Evolutionary conservation across 2,113 vertebrate genomes (phyloP).

Genomic region (Cariama cristata): DNA sequence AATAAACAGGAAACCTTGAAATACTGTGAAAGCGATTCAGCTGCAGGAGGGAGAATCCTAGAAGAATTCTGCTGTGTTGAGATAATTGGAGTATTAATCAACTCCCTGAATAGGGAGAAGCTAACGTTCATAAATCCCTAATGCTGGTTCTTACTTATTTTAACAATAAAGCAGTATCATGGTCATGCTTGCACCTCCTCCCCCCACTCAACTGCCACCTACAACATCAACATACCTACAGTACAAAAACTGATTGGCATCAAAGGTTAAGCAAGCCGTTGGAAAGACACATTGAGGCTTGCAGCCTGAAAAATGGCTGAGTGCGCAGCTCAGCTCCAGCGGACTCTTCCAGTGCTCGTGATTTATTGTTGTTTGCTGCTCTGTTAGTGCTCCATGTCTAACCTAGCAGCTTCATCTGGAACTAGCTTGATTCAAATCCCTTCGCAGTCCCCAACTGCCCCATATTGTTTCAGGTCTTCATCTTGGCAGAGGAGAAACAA

Average conservation of each 20-base stretch:
- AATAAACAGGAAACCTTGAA: constrained; percentile 47
- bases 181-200: rapidly evolving
- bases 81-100: constrained; percentile 65
- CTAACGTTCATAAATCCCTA: constrained; percentile 29
- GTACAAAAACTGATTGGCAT: neutral
- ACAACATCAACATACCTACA: neutral
- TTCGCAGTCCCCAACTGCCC: constrained; percentile 4
- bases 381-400: neutral
- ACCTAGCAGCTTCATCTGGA: neutral
- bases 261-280: neutral
- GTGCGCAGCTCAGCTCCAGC: neutral
- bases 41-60: constrained; percentile 36
- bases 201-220: neutral
- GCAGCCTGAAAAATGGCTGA: neutral
- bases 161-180: neutral
- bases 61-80: constrained; percentile 35
- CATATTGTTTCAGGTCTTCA: neutral
- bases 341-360: neutral
- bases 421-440: neutral
- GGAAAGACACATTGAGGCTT: neutral
- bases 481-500: neutral
- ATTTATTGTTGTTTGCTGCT: constrained; percentile 13
- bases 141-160: neutral
- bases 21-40: constrained; percentile 17
- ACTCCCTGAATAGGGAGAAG: neutral